Evolutionary conservation across 1,140 invertebrate species (phyloP).

Genomic region (Brachionus rotundiformis): DNA sequence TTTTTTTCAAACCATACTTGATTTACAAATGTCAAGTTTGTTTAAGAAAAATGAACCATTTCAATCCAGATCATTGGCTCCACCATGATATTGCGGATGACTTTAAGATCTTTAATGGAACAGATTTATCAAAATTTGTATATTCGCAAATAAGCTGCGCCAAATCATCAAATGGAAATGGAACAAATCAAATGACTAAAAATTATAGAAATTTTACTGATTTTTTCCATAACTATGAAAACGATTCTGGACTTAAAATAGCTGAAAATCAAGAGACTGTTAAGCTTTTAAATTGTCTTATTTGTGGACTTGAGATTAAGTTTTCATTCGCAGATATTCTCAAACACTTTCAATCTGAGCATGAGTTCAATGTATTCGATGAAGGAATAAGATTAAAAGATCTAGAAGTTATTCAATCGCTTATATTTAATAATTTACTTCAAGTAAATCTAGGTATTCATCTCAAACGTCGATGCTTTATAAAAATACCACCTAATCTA

Average conservation of each 20-base stretch:
- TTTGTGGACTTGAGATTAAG: slow-evolving; percentile 37
- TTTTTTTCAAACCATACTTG: slow-evolving; percentile 36
- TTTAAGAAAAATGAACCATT: slow-evolving; percentile 8
- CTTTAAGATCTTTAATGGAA: not conserved
- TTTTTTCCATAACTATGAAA: slow-evolving; percentile 10
- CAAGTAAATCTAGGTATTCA: not conserved
- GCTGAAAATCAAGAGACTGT: not conserved
- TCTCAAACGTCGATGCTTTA: not conserved
- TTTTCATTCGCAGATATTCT: slow-evolving; percentile 5
- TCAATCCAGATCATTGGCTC: not conserved
- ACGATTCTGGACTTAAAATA: not conserved
- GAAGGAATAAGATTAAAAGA: not conserved
- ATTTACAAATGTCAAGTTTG: slow-evolving; percentile 26
- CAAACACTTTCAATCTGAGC: slow-evolving; percentile 35
- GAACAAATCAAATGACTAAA: slow-evolving; percentile 10
- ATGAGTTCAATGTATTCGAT: slow-evolving; percentile 22
- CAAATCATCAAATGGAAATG: not conserved
- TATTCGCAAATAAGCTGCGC: slow-evolving; percentile 37
- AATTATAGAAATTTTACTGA: not conserved
- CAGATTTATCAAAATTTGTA: not conserved
- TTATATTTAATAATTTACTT: not conserved
- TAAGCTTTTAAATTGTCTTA: slow-evolving; percentile 27
- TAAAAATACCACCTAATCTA: slow-evolving; percentile 27
- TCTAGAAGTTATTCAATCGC: slow-evolving; percentile 5
- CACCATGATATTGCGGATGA: not conserved